A percentile compares a stretch with the other conserved stretches of the same genome.
Evolutionary conservation across 1,140 invertebrate genomes (phyloP).

Genomic region (Zaprionus kolodkinae): DNA sequence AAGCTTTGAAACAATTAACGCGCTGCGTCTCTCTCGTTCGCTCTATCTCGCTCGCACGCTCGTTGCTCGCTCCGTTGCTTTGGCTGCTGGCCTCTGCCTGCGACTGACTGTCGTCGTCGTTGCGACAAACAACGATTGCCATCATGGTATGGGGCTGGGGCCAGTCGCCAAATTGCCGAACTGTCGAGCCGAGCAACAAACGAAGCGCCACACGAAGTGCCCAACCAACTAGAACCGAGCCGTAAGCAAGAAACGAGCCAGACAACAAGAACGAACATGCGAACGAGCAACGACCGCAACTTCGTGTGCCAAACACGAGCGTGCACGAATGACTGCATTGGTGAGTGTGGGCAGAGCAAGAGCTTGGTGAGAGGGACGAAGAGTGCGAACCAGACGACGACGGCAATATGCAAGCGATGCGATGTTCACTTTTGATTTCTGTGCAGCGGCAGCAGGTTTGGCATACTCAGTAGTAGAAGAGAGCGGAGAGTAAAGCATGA

Average conservation of each 20-base stretch:
- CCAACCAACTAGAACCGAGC: slow-evolving; percentile 76
- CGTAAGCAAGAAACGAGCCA: slow-evolving; percentile 65
- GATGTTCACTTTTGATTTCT: slow-evolving; percentile 82
- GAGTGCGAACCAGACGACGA: neutral
- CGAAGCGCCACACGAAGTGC: slow-evolving; percentile 51
- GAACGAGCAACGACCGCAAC: slow-evolving; percentile 68
- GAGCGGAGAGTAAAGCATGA: neutral
- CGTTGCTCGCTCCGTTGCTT: slow-evolving; percentile 40
- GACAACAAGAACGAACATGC: slow-evolving; percentile 47
- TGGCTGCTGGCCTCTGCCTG: slow-evolving; percentile 55
- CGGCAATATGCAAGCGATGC: slow-evolving; percentile 62
- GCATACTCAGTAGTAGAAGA: slow-evolving; percentile 23
- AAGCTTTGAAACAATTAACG: slow-evolving; percentile 59
- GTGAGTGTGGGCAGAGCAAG: neutral
- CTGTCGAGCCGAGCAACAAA: slow-evolving; percentile 13
- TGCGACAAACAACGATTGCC: slow-evolving; percentile 16
- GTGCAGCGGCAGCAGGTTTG: slow-evolving; percentile 79
- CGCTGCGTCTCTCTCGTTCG: slow-evolving; percentile 22
- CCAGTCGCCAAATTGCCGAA: slow-evolving; percentile 39
- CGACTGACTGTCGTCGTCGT: slow-evolving; percentile 42
- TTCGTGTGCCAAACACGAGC: slow-evolving; percentile 46
- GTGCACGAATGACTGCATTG: slow-evolving; percentile 3
- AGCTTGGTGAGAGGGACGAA: too few relatives aligned
- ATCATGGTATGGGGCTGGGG: slow-evolving; percentile 57
- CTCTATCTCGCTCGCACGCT: slow-evolving; percentile 1